Percentiles rank a stretch among this genome's conserved stretches.
phyloP scores from a whole-genome alignment of 2,797 vertebrate genomes.

The Smutsia temminckii region DNA sequence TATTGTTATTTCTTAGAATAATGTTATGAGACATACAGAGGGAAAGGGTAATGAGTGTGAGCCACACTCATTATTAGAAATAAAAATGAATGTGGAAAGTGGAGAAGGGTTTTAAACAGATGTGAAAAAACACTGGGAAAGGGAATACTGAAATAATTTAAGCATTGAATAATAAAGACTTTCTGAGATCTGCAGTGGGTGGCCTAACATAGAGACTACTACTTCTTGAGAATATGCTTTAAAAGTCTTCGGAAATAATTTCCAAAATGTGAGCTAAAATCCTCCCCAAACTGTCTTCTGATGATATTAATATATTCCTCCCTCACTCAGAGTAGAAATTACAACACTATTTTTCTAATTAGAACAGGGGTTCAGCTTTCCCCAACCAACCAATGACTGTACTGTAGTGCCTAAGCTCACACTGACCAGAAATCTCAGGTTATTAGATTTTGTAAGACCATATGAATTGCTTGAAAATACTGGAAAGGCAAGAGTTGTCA shows the following conservation, averaged over 20 bases:
- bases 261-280: neutral
- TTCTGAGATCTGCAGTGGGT: neutral
- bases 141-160: neutral
- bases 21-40: neutral
- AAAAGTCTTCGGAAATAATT: conserved; percentile 4
- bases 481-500: neutral
- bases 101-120: neutral
- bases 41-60: neutral
- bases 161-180: neutral
- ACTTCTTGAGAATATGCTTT: neutral
- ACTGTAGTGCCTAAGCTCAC: neutral
- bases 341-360: neutral
- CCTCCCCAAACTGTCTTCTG: neutral
- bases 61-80: neutral
- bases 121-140: neutral
- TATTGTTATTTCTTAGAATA: conserved; percentile 1
- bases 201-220: neutral
- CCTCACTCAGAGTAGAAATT: neutral
- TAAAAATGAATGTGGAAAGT: neutral
- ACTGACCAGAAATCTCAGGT: neutral
- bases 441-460: neutral
- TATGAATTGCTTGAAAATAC: neutral
- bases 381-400: neutral
- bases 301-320: neutral
- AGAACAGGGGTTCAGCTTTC: neutral